Evolutionary conservation across 2,888 invertebrate species (phyloP).

Genomic region (Mactromeris polynyma): DNA sequence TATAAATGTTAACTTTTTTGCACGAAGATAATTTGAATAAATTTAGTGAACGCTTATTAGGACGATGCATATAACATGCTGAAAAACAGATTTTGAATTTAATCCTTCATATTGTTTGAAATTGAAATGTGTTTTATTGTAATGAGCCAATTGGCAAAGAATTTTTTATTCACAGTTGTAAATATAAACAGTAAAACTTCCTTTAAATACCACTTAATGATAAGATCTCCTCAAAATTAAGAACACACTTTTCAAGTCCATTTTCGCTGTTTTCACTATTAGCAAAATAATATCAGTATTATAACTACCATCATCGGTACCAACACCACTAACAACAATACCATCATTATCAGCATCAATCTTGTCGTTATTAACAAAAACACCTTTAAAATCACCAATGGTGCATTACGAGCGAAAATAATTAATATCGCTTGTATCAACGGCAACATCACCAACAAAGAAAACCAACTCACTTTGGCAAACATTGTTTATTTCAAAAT

Average conservation of each 20-base stretch:
- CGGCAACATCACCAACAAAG: neutral
- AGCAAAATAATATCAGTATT: neutral
- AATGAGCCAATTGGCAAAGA: too few relatives aligned
- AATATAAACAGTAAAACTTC: too few relatives aligned
- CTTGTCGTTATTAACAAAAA: neutral
- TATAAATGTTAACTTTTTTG: neutral
- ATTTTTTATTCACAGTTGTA: too few relatives aligned
- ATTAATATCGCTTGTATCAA: neutral
- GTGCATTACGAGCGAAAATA: neutral
- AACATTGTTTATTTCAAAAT: too few relatives aligned
- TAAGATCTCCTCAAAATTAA: too few relatives aligned
- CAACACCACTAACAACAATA: neutral
- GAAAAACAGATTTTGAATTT: too few relatives aligned
- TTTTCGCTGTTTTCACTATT: neutral
- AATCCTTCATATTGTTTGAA: too few relatives aligned
- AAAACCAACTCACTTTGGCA: too few relatives aligned
- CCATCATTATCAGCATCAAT: neutral
- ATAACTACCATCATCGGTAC: neutral
- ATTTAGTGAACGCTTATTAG: too few relatives aligned
- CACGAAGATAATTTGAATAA: neutral
- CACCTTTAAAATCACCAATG: neutral
- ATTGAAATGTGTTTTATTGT: too few relatives aligned
- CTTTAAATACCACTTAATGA: too few relatives aligned
- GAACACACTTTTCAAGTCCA: neutral
- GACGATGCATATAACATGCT: too few relatives aligned